Evolutionary conservation across 2,888 invertebrate species (phyloP).

Genomic region (Cloeon dipterum): DNA sequence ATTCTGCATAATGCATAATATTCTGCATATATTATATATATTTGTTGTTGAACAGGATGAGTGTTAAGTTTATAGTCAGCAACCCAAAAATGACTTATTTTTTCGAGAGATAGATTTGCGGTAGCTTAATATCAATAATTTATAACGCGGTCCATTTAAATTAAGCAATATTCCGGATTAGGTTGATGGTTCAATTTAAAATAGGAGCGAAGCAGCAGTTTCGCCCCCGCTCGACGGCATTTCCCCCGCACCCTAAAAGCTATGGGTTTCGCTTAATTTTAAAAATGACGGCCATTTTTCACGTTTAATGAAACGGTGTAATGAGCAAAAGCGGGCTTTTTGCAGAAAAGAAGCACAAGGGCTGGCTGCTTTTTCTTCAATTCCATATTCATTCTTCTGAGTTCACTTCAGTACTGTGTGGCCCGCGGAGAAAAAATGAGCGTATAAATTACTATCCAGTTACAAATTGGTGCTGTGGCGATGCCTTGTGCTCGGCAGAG

Average conservation of each 20-base stretch:
- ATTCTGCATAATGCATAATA: too few species aligned
- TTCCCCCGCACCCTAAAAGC: not conserved
- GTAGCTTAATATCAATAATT: conserved; percentile 9
- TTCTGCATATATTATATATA: too few species aligned
- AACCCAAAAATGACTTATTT: too few species aligned
- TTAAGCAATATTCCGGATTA: conserved; percentile 10
- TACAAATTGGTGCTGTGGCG: not conserved
- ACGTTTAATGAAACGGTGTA: conserved; percentile 10
- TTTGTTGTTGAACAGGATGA: too few species aligned
- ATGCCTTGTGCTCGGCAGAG: too few species aligned
- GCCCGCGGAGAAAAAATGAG: too few species aligned
- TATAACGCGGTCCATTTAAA: conserved; percentile 10
- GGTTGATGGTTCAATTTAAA: conserved; percentile 5
- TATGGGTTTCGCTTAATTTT: conserved; percentile 8
- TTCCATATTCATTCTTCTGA: not conserved
- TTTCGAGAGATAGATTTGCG: not conserved
- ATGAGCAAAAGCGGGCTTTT: conserved; percentile 6
- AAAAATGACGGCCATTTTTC: conserved; percentile 10
- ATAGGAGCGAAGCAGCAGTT: not conserved
- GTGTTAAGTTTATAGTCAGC: too few species aligned
- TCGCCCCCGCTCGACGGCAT: too few species aligned
- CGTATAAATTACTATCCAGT: not conserved
- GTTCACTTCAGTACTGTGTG: too few species aligned
- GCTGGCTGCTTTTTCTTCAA: not conserved
- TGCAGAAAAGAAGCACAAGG: not conserved